Evolutionary conservation across 1,140 invertebrate genomes (phyloP).

Genomic region (Cyclina sinensis): DNA sequence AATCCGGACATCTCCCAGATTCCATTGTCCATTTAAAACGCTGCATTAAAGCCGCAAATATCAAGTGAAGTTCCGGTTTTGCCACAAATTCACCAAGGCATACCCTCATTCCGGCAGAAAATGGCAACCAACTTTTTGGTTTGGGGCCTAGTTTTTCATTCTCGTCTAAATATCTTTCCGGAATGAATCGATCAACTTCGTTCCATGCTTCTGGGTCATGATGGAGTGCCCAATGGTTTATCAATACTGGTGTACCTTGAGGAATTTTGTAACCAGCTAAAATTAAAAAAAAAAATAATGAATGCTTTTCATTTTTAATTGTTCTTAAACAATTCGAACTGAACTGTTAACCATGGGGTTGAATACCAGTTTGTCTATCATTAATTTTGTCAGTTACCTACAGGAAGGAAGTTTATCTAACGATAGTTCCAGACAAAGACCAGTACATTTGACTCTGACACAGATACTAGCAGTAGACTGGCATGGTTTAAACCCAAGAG

Average conservation of each 20-base stretch:
- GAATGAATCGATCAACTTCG: constrained; percentile 91
- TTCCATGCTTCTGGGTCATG: constrained; percentile 91
- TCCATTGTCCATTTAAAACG: constrained; percentile 81
- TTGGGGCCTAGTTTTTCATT: constrained; percentile 88
- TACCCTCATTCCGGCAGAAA: constrained; percentile 93
- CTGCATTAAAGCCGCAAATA: constrained; percentile 77
- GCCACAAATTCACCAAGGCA: constrained; percentile 95
- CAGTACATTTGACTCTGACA: too few species aligned
- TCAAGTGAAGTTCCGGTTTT: constrained; percentile 77
- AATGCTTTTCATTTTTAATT: too few species aligned
- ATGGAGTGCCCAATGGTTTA: constrained; percentile 94
- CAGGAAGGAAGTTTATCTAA: too few species aligned
- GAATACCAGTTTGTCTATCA: too few species aligned
- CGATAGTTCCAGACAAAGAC: too few species aligned
- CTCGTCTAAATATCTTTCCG: constrained; percentile 87
- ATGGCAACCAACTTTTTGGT: constrained; percentile 93
- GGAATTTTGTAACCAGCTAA: constrained; percentile 71
- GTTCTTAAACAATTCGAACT: too few species aligned
- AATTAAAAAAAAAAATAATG: background rate
- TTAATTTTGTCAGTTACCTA: too few species aligned
- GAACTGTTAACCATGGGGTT: too few species aligned
- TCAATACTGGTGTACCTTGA: constrained; percentile 90
- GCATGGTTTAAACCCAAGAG: too few species aligned
- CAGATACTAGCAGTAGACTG: too few species aligned
- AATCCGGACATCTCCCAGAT: constrained; percentile 14